Conservation (phyloP, 2,888 invertebrate species). For the Ennomos quercinarius region DNA sequence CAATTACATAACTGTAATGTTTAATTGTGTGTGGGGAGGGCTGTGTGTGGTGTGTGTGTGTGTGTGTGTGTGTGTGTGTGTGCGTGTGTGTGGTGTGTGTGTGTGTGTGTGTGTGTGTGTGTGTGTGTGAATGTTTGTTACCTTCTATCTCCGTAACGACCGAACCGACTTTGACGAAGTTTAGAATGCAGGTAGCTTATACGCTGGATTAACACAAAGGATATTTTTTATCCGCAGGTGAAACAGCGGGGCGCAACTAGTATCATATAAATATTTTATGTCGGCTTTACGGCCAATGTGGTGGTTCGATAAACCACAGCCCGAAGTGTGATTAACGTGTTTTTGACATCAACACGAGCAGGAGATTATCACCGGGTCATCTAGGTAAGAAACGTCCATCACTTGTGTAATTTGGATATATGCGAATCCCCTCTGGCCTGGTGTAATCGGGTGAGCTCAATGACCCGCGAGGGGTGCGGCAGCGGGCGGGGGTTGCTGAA, state of each 20-base stretch:
- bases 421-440: slow-evolving; percentile 75
- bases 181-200: too few species aligned
- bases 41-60: too few species aligned
- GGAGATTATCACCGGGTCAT: slow-evolving; percentile 64
- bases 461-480: slow-evolving; percentile 61
- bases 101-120: too few species aligned
- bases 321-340: slow-evolving; percentile 36
- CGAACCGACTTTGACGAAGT: too few species aligned
- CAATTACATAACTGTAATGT: slow-evolving; percentile 37
- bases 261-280: slow-evolving; percentile 19
- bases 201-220: too few species aligned
- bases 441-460: slow-evolving; percentile 76
- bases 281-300: slow-evolving; percentile 2
- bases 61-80: too few species aligned
- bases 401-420: slow-evolving; percentile 82
- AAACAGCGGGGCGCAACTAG: too few species aligned
- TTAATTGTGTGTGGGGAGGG: too few species aligned
- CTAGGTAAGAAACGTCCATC: slow-evolving; percentile 81
- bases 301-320: slow-evolving; percentile 33
- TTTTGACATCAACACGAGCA: slow-evolving; percentile 38
- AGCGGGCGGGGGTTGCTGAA: slow-evolving; percentile 49
- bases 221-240: too few species aligned
- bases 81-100: too few species aligned
- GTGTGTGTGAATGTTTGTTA: too few species aligned
- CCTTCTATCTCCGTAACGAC: too few species aligned